phyloP scores from a whole-genome alignment of 2,797 vertebrate species.

The Austrolebias charrua region DNA sequence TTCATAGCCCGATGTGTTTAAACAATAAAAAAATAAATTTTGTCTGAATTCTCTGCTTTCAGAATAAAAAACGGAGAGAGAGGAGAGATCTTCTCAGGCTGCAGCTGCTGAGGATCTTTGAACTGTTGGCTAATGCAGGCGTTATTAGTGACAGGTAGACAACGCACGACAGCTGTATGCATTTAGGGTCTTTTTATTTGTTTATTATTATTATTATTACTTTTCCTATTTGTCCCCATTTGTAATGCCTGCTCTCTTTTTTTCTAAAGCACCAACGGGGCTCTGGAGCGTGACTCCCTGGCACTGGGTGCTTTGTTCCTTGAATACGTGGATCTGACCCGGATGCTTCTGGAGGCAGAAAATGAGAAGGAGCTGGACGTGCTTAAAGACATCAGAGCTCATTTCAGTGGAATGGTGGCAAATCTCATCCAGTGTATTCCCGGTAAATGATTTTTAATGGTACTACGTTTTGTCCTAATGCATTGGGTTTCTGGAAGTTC shows the following conservation, averaged over 20 bases:
- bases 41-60: conserved; percentile 21
- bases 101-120: conserved; percentile 94
- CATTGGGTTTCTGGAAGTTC: no score
- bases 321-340: conserved; percentile 95
- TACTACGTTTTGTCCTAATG: not conserved
- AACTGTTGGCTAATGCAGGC: conserved; percentile 93
- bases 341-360: conserved; percentile 96
- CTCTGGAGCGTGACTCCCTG: conserved; percentile 93
- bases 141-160: conserved; percentile 96
- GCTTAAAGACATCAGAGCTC: conserved; percentile 95
- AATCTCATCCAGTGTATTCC: conserved; percentile 98
- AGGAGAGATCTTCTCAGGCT: conserved; percentile 91
- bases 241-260: not conserved
- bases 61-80: conserved; percentile 98
- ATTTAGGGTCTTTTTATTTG: no score
- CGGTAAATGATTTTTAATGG: conserved; percentile 76
- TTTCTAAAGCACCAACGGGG: conserved; percentile 88
- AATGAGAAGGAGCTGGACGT: conserved; percentile 98
- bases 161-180: not conserved
- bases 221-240: not conserved
- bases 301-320: conserved; percentile 96
- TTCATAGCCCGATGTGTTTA: no score
- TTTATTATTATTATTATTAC: no score
- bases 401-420: conserved; percentile 98
- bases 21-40: not conserved